phyloP scores from a whole-genome alignment of 2,113 vertebrate species.

The Micronisus gabar region DNA sequence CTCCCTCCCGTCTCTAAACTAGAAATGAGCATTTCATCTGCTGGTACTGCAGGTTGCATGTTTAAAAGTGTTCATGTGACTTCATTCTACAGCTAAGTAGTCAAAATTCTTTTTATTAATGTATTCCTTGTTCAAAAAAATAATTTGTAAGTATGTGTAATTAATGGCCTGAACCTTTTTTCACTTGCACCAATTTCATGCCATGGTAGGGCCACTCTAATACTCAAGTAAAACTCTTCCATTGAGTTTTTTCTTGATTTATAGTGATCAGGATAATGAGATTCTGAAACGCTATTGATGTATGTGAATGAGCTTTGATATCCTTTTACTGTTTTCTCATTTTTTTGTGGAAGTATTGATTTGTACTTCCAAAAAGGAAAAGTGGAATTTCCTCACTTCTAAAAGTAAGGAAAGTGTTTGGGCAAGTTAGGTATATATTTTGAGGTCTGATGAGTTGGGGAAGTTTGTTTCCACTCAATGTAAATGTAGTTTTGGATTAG shows the following conservation, averaged over 20 bases:
- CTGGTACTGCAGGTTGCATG: neutral
- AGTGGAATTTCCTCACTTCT: neutral
- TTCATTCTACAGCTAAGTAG: neutral
- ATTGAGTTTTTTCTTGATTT: neutral
- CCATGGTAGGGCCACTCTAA: neutral
- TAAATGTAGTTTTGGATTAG: neutral
- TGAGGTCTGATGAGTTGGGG: neutral
- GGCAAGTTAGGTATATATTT: neutral
- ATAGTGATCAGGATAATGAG: neutral
- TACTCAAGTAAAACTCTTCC: neutral
- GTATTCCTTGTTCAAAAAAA: neutral
- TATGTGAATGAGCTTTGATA: neutral
- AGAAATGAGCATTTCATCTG: neutral
- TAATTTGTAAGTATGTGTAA: neutral
- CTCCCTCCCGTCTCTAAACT: neutral
- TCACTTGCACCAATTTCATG: neutral
- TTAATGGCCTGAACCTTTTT: neutral
- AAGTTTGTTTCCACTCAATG: neutral
- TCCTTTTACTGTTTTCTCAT: neutral
- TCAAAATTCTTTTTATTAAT: neutral
- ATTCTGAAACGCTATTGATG: rapidly evolving
- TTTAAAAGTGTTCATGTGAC: neutral
- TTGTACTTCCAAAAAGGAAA: neutral
- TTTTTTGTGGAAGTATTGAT: neutral
- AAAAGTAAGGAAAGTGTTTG: neutral